Evolutionary conservation across 2,888 invertebrate genomes (phyloP), one percentile per base, ranked within the genome.

Genomic region (Eurytoma adleriae): DNA sequence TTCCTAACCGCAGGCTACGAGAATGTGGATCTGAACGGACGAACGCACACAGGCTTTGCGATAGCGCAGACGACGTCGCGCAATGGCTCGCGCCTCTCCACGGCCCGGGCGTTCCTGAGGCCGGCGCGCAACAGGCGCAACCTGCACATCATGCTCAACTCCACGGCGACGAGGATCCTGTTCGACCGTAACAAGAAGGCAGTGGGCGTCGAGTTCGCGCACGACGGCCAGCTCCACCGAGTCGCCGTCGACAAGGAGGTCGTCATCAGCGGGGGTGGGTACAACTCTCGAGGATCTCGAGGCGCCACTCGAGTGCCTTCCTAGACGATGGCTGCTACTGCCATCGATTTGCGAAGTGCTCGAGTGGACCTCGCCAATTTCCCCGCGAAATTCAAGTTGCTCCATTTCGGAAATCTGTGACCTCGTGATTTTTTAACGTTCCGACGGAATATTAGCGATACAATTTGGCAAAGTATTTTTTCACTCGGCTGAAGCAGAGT

Each of bases 11-110:
- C 61, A 95, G 95, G 96, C 13, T 96, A 94, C 89, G 92, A 93
- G 71, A 92, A 94, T 1, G 92, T 95, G n/a, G 97, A 97, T 89
- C 91, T 97, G 24, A 97, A 97, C 91, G 97, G 97, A 0, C 93
- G 92, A 40, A 93, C 93, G 40, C 84, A 84, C 70, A 83, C 83
- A 3, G 97, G 97, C 1, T 97, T 97, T 89, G 92, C 94, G 80
- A 97, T 97, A 83, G 97, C 97, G 0, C 97, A 97, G 90, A 97
- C 96, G 40, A 97, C 96, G 0, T 95, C 95, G 85, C 93, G 95
- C 85, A 96, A 97, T 88, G 97, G 97, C 0, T 96, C 97, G 0
- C 93, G 97, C 0, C 93, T 96, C 78, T 96, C 96, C 84, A 94
- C 95, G 0, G 95, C 97, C 0, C 93, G 96, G 78, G 96, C 97